Evolutionary conservation across 2,888 invertebrate genomes (phyloP), one percentile per base, ranked within the genome.

Genomic region (Amblyteles armatorius): DNA sequence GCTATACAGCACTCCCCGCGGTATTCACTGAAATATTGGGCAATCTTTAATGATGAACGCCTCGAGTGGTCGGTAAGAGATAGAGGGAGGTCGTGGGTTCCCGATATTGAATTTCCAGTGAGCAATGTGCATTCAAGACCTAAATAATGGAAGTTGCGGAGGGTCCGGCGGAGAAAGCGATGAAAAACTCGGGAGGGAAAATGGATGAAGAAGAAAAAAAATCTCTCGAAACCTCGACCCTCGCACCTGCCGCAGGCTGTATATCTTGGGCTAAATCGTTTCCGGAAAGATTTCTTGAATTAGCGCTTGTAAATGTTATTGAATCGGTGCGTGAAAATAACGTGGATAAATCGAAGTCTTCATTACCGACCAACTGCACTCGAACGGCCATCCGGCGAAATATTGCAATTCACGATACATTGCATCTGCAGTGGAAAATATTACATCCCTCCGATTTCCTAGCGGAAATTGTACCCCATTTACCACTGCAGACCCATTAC

Each of bases 101-200:
- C 40, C 40, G 57, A 74, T 74, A 74, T 74, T 74, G 48, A 48
- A n/a, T 48, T 63, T 74, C 13, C 48, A 60, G 63, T 60, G 74
- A 74, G 22, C 26, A 60, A 74, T 63, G 74, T 29, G n/a, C 44
- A 33, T 48, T 74, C 63, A n/a, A 29, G 29, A 19, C 16, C n/a
- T 7, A 16, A 48, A 74, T 44, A 48, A 74, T 19, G 29, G 13
- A 60, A 74, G 29, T 57, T 57, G 44, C 44, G 57, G 22, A 57
- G 50, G 26, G 19, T 40, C 22, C 40, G 19, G 40, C n/a, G 13
- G 67, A 40, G 40, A 40, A 67, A 67, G 44, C 55, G 55, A 55
- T 55, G 55, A 55, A 55, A 55, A 55, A 55, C 55, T 55, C 55
- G 9, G 11, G 55, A 55, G 26, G 11, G 57, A 57, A 11, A 57